These are phyloP conservation scores for Chionis minor DNA, from an alignment of 2,113 vertebrate genomes.

Conservation along the genomic window DNA sequence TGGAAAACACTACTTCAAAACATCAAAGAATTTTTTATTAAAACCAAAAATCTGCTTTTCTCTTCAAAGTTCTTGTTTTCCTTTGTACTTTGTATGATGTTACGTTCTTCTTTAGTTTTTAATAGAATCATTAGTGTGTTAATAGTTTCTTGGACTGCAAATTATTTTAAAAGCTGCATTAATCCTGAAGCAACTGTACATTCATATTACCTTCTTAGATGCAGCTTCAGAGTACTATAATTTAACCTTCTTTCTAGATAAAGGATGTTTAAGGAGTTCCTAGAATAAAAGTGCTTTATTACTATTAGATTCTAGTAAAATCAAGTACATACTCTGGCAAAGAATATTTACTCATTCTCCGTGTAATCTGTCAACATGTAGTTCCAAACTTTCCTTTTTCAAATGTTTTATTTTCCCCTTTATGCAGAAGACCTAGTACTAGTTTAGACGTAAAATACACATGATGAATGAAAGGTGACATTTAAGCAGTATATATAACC, in stretches of 20 bases:
- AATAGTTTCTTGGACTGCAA: background rate
- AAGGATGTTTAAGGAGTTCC: background rate
- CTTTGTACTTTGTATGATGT: background rate
- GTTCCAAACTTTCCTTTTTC: background rate
- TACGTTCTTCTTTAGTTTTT: background rate
- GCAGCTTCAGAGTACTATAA: background rate
- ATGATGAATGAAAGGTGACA: background rate
- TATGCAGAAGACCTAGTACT: background rate
- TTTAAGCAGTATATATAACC: background rate
- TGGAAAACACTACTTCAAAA: background rate
- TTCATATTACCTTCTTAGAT: slow-evolving; percentile 29
- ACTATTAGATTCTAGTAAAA: background rate
- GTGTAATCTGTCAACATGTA: background rate
- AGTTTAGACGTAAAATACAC: background rate
- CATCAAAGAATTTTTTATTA: background rate
- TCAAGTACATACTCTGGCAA: background rate
- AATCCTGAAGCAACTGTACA: background rate
- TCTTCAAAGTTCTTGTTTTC: background rate
- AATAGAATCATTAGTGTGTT: background rate
- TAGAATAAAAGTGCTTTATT: slow-evolving; percentile 20
- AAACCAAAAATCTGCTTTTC: background rate
- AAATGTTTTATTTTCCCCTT: background rate
- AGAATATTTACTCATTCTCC: background rate
- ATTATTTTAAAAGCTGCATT: slow-evolving; percentile 41
- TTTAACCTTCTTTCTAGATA: slow-evolving; percentile 35